These are phyloP conservation scores for Telmatochromis sp. DNA, from an alignment of 2,113 vertebrate species.

Conservation along the genomic window DNA sequence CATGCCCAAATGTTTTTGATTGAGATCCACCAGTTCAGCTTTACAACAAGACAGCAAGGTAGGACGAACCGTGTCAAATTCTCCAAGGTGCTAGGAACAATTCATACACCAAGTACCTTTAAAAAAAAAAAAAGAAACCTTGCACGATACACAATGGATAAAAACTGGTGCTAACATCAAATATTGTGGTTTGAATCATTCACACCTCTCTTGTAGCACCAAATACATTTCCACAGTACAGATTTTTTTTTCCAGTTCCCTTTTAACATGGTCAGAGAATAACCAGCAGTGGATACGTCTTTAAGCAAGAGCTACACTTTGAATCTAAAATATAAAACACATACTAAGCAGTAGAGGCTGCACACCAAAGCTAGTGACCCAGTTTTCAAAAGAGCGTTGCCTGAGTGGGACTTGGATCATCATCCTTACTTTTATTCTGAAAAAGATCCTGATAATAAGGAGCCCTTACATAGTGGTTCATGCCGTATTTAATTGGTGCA, in stretches of 20 bases:
- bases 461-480: not conserved
- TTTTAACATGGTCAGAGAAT: not conserved
- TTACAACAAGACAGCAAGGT: not conserved
- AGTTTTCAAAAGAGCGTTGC: not conserved
- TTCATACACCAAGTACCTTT: not conserved
- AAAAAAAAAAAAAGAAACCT: not conserved
- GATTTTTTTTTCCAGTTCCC: fast-evolving
- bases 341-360: not conserved
- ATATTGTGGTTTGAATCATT: not conserved
- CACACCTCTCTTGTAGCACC: not conserved
- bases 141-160: not conserved
- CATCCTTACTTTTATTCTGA: not conserved
- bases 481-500: not conserved
- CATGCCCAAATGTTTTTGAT: not conserved
- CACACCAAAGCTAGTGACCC: not conserved
- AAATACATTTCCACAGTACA: not conserved
- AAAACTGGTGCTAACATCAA: not conserved
- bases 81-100: not conserved
- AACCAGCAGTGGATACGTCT: not conserved
- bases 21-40: not conserved
- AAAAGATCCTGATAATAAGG: not conserved
- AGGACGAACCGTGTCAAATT: not conserved
- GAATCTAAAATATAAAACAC: not conserved
- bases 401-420: not conserved
- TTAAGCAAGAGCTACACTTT: not conserved